A percentile compares a stretch with the other conserved stretches of the same genome.
These are phyloP conservation scores for Carassius auratus DNA, from an alignment of 2,113 vertebrate species.

Conservation along the genomic window DNA sequence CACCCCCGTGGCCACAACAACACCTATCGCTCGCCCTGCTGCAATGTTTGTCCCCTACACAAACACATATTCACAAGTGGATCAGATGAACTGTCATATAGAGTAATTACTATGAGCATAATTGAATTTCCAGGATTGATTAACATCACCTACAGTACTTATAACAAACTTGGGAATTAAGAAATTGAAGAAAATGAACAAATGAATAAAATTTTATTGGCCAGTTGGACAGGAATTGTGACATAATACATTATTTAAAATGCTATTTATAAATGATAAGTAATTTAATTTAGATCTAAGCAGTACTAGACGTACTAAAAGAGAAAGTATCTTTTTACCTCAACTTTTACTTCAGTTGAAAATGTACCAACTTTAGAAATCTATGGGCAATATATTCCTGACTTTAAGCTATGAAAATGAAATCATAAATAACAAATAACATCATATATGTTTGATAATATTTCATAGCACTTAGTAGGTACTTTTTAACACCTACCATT, in stretches of 20 bases:
- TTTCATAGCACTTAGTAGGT: too few relatives aligned
- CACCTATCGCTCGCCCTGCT: slow-evolving; percentile 75
- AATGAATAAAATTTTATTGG: neutral
- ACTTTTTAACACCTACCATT: neutral
- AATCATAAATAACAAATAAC: neutral
- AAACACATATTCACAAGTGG: neutral
- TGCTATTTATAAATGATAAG: neutral
- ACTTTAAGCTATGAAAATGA: too few relatives aligned
- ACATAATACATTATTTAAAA: neutral
- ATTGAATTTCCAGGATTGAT: neutral
- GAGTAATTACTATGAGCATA: neutral
- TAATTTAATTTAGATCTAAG: neutral
- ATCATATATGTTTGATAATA: too few relatives aligned
- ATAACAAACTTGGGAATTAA: neutral
- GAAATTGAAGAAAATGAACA: neutral
- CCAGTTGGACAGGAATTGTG: neutral
- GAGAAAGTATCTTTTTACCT: neutral
- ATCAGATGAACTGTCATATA: neutral
- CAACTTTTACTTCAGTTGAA: neutral
- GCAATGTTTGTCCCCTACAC: slow-evolving; percentile 79
- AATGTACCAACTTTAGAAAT: neutral
- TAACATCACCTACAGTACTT: neutral
- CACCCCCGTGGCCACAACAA: slow-evolving; percentile 76
- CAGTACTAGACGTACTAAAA: neutral
- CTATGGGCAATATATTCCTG: neutral